Conservation (phyloP, 2,113 vertebrate species). For the Piaya cayana region DNA sequence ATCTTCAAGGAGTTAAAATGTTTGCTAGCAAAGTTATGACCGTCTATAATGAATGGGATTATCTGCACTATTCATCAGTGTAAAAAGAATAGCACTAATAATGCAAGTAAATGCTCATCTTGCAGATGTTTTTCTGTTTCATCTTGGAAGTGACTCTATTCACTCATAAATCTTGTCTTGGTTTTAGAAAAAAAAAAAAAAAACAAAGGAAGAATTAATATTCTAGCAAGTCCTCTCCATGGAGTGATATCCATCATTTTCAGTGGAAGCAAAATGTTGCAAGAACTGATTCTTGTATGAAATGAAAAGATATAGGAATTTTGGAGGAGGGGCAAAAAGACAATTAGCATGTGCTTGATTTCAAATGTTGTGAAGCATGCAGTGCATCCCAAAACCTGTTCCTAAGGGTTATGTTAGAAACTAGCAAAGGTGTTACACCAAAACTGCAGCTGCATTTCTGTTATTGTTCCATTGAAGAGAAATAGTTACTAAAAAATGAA, state of each 20-base stretch:
- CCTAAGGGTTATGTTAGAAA: background rate
- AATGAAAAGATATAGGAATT: background rate
- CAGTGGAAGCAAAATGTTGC: background rate
- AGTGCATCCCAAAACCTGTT: background rate
- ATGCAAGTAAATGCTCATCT: slow-evolving; percentile 44
- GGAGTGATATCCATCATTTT: background rate
- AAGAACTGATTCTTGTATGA: background rate
- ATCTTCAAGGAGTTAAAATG: background rate
- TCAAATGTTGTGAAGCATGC: background rate
- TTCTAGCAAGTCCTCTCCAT: background rate
- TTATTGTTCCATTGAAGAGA: background rate
- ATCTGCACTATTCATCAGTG: slow-evolving; percentile 39
- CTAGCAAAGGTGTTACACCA: background rate
- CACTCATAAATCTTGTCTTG: slow-evolving; percentile 53
- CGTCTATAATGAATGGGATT: background rate
- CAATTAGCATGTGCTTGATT: background rate
- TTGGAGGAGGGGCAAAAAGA: background rate
- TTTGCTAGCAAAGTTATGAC: background rate
- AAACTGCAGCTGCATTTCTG: background rate
- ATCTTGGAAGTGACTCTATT: slow-evolving; percentile 55
- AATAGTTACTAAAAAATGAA: background rate
- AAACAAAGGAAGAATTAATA: background rate
- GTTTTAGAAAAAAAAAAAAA: background rate
- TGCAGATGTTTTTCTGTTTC: slow-evolving; percentile 58
- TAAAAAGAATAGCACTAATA: slow-evolving; percentile 53